Percentiles rank a stretch among this genome's conserved stretches.
phyloP scores from a whole-genome alignment of 2,888 invertebrate genomes.

The Limnephilus auricula region DNA sequence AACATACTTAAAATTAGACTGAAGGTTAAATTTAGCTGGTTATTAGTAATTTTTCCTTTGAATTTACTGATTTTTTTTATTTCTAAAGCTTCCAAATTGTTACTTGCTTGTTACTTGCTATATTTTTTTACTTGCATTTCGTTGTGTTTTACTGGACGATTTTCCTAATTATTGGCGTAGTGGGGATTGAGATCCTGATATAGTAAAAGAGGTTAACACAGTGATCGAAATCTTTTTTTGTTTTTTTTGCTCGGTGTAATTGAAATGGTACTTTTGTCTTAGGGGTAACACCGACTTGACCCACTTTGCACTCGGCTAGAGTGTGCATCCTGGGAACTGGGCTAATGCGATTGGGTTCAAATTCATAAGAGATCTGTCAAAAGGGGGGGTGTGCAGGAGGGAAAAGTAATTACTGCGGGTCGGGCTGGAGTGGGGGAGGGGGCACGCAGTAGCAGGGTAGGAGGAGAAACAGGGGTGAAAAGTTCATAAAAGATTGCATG shows the following conservation, averaged over 20 bases:
- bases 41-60: too few relatives aligned
- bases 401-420: neutral
- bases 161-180: neutral
- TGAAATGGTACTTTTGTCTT: neutral
- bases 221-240: neutral
- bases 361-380: neutral
- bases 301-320: neutral
- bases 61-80: too few relatives aligned
- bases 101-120: too few relatives aligned
- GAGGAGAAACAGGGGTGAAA: neutral
- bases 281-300: neutral
- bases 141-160: neutral
- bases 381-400: neutral
- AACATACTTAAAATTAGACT: too few relatives aligned
- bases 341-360: slow-evolving; percentile 5
- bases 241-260: neutral
- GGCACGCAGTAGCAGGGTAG: neutral
- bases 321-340: neutral
- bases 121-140: too few relatives aligned
- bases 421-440: neutral
- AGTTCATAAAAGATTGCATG: neutral
- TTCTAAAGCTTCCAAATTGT: too few relatives aligned
- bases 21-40: too few relatives aligned
- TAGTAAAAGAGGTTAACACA: neutral
- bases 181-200: neutral